Evolutionary conservation across 2,797 vertebrate species (phyloP).

Genomic region (Parauchenoglanis punctatus): DNA sequence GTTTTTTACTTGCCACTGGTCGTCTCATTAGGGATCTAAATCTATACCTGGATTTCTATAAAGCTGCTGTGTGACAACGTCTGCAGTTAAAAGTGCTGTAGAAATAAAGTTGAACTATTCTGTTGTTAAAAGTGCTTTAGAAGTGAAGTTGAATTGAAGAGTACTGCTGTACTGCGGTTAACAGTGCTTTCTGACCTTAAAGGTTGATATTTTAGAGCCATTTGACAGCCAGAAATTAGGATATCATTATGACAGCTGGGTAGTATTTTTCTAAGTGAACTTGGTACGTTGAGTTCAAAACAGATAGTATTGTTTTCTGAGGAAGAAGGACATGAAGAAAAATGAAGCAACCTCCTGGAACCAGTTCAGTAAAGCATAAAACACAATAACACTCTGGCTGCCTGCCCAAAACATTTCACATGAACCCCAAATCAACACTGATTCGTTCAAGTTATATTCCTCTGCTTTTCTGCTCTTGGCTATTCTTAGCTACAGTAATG

Average conservation of each 20-base stretch:
- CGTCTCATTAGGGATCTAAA: not conserved
- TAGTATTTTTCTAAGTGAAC: not conserved
- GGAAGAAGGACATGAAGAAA: constrained; percentile 9
- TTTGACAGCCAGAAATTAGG: constrained; percentile 18
- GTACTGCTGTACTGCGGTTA: not conserved
- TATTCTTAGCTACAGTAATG: constrained; percentile 41
- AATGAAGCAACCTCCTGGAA: constrained; percentile 54
- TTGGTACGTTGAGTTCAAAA: constrained; percentile 12
- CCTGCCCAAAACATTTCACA: constrained; percentile 45
- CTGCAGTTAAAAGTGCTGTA: not conserved
- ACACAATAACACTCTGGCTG: constrained; percentile 51
- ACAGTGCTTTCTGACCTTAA: constrained; percentile 1
- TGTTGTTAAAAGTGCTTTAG: not conserved
- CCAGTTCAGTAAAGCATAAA: constrained; percentile 52
- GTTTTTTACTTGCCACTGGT: not conserved
- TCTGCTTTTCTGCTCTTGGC: constrained; percentile 31
- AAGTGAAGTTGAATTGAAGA: not conserved
- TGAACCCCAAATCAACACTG: constrained; percentile 48
- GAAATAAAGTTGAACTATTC: not conserved
- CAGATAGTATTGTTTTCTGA: constrained; percentile 28
- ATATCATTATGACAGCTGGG: constrained; percentile 21
- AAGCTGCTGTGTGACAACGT: not conserved
- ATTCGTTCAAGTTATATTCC: constrained; percentile 50
- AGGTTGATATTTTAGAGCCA: constrained; percentile 23
- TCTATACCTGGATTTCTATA: not conserved